Base-by-base conservation (phyloP, 2,888 invertebrate genomes). In the Andrena dorsata region DNA sequence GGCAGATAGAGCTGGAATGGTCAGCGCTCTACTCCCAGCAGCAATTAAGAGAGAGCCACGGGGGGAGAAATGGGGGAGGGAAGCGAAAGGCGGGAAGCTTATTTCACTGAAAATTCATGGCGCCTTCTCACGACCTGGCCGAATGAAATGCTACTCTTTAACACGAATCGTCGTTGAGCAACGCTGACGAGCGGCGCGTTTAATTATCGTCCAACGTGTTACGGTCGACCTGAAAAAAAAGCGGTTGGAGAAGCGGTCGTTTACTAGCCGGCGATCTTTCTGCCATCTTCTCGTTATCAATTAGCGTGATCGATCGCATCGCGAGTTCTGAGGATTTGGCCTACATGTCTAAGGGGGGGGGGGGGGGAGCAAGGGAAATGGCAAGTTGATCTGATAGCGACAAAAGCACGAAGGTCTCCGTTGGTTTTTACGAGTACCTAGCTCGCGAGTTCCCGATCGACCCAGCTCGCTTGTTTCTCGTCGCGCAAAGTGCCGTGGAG, bases 311-410 rank as follows among this genome's bases (percentile, higher is more conserved):
- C 69, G 28, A 28, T 41, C 26, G 61, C 51, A 41, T 72, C 63
- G 61, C 77, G 69, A 83, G 64, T 85, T 53, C n/a, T 32, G 32
- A 30, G 66, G 63, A 85, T 83, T 83, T 85, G 80, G 65, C 80
- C 77, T 77, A 85, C 58, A 80, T 85, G 8, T 32, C 8, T 8
- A 2, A 8, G 32, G 32, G 35, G 7, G 30, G 28, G 28, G 61
- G 30, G 23, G 23, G 76, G 16, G 23, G 76, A 13, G 61, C 2
- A 8, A 26, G 47, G 68, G 64, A 76, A 82, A 76, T 68, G 49
- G 26, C 70, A n/a, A 47, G 56, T 58, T 56, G 47, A 85, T 80
- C 76, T 58, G 80, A 56, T 69, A 77, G 51, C 73, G 73, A 58
- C 63, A 35, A 51, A 56, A 82, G 65, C 80, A 74, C 74, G 76